Conservation (phyloP, 2,113 vertebrate species). For the Pogonocichla stellata region DNA sequence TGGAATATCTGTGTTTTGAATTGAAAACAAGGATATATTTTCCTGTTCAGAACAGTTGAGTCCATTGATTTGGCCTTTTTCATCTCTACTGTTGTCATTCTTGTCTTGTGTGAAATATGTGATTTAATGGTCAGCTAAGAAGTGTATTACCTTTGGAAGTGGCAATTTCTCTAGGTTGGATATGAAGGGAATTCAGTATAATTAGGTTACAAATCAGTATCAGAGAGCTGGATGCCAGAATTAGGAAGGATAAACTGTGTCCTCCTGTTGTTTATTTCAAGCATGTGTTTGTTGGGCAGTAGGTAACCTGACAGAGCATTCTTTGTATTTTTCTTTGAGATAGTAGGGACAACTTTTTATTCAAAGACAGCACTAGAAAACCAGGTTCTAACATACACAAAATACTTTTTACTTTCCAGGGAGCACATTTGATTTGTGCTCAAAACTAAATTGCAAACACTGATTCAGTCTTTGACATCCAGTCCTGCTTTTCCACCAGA, state of each 20-base stretch:
- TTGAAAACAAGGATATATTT: neutral
- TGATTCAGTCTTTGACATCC: constrained; percentile 48
- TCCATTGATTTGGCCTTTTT: neutral
- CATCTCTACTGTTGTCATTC: neutral
- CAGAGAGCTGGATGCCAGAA: neutral
- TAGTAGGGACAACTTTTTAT: neutral
- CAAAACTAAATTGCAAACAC: constrained; percentile 24
- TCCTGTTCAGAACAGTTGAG: neutral
- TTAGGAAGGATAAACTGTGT: neutral
- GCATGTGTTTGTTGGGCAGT: neutral
- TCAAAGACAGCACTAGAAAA: neutral
- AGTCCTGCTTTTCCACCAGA: constrained; percentile 77
- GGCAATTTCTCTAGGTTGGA: neutral
- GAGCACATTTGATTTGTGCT: constrained; percentile 37
- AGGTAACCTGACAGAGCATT: neutral
- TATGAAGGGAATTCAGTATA: neutral
- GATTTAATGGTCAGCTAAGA: neutral
- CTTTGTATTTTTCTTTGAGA: neutral
- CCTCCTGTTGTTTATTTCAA: neutral
- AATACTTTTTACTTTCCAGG: constrained; percentile 28
- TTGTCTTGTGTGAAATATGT: neutral
- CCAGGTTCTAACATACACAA: neutral
- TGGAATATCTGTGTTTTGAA: neutral
- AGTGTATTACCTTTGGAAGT: neutral
- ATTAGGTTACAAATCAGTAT: neutral